Percentiles rank a stretch among this genome's conserved stretches.
Conservation (phyloP, 2,113 vertebrate genomes). For the Nettapus auritus region DNA sequence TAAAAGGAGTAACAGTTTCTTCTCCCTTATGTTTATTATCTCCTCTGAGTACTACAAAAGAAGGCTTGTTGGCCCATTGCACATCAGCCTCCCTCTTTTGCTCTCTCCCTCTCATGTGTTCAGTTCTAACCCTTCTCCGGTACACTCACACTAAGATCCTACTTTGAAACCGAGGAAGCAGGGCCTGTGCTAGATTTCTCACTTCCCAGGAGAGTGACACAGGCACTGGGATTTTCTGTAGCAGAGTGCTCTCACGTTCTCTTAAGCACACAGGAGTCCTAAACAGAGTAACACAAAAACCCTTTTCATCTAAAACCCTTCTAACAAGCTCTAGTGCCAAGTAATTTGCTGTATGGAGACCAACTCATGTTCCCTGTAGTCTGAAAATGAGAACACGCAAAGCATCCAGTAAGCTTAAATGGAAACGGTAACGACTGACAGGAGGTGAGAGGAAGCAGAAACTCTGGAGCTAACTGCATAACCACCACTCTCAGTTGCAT, state of each 20-base stretch:
- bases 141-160: not conserved
- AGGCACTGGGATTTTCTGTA: not conserved
- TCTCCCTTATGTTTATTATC: not conserved
- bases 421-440: not conserved
- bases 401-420: not conserved
- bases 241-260: not conserved
- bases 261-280: not conserved
- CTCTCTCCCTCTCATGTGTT: not conserved
- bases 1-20: not conserved
- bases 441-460: not conserved
- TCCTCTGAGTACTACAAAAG: not conserved
- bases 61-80: not conserved
- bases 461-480: not conserved
- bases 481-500: not conserved
- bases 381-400: not conserved
- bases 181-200: not conserved
- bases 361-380: not conserved
- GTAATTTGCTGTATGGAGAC: not conserved
- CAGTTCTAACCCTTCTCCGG: not conserved
- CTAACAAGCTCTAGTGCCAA: not conserved
- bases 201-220: not conserved
- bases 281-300: not conserved
- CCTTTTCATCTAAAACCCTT: not conserved
- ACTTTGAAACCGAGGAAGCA: not conserved
- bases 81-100: not conserved